Conservation (phyloP, 2,113 vertebrate genomes). For the Sitta europaea region DNA sequence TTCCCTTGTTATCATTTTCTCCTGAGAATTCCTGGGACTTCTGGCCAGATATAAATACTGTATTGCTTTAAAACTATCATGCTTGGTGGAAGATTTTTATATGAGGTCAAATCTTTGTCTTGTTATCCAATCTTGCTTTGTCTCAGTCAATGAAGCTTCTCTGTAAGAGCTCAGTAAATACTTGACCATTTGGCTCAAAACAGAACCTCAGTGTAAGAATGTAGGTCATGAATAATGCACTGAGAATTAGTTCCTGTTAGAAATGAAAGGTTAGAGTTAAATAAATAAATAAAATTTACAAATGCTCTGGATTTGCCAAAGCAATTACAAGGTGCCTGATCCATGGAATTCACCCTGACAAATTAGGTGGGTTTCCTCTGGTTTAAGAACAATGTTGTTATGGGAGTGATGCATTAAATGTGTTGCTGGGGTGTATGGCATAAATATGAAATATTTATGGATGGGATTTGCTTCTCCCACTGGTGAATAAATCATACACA, state of each 20-base stretch:
- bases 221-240: neutral
- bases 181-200: neutral
- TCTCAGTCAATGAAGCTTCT: neutral
- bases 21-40: neutral
- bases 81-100: neutral
- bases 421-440: slow-evolving; percentile 4
- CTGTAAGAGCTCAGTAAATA: neutral
- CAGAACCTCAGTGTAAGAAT: neutral
- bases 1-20: neutral
- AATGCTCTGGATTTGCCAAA: neutral
- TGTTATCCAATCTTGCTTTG: neutral
- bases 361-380: slow-evolving; percentile 42
- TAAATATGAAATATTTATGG: slow-evolving; percentile 18
- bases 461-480: slow-evolving; percentile 9
- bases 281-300: slow-evolving; percentile 3
- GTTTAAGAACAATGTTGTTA: neutral
- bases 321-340: neutral
- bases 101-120: neutral
- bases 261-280: neutral
- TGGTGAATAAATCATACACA: slow-evolving; percentile 16
- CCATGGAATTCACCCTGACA: neutral
- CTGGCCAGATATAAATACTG: neutral
- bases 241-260: neutral
- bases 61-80: neutral
- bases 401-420: neutral